Percentiles rank a stretch among this genome's conserved stretches.
phyloP scores from a whole-genome alignment of 2,113 vertebrate genomes.

The Ictalurus furcatus region DNA sequence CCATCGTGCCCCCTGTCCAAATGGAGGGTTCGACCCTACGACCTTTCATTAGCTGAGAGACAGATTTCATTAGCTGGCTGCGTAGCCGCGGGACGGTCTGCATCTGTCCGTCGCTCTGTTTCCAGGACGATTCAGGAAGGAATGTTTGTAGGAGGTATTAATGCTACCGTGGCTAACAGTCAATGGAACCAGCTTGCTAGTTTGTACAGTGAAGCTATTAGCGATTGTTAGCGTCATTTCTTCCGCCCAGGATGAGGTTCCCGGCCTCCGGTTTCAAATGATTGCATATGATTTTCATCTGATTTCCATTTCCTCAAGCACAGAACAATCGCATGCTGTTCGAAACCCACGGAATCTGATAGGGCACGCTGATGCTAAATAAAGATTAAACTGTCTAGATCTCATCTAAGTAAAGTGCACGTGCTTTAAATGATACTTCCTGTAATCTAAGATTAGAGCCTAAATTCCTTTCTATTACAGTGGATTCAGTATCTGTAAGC shows the following conservation, averaged over 20 bases:
- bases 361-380: background rate
- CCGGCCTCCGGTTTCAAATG: background rate
- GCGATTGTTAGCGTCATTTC: background rate
- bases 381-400: background rate
- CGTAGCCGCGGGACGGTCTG: background rate
- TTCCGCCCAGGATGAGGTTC: background rate
- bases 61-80: background rate
- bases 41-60: constrained; percentile 22
- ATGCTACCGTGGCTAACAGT: background rate
- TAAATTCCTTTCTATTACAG: background rate
- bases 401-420: background rate
- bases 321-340: background rate
- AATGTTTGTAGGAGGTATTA: constrained; percentile 8
- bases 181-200: background rate
- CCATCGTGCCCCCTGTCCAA: constrained; percentile 32
- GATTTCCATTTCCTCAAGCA: background rate
- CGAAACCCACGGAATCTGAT: background rate
- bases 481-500: background rate
- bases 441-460: background rate
- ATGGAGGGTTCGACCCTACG: constrained; percentile 45
- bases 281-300: background rate
- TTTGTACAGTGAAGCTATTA: background rate
- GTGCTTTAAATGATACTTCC: background rate
- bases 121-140: constrained; percentile 24
- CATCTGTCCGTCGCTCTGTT: constrained; percentile 11